Evolutionary conservation across 2,113 vertebrate species (phyloP), one percentile per base, ranked within the genome.

Genomic region (Paralichthys olivaceus): DNA sequence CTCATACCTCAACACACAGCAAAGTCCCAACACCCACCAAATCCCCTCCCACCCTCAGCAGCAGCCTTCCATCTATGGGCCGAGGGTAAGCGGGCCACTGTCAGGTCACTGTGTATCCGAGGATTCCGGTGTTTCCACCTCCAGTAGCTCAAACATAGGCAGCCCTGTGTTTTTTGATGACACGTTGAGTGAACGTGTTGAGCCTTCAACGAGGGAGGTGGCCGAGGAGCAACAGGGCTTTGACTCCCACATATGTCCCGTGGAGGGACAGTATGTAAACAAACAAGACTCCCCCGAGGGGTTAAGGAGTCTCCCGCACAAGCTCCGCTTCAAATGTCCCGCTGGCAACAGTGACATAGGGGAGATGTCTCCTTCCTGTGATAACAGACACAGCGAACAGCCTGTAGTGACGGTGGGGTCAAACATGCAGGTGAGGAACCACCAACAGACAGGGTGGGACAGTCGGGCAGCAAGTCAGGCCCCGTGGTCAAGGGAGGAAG

Each of bases 221-320:
- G 83, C 84, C 47, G 90, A 89, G 53, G 85, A 83, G 47, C 86
- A 74, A 23, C 83, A 84, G 1, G 64, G 57, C n/a, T 89, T 74
- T 2, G 78, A 84, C 40, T 20, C 70, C n/a, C 63, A 74, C 54
- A 57, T 62, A 47, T 70, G 57, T 72, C 82, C 77, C 53, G 58
- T 77, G 25, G 77, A 72, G 45, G 71, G 61, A 53, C 78, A 72
- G 3, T 58, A 62, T 43, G 15, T 25, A 19, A 71, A 49, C 55
- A 86, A 76, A 61, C 77, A 66, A 66, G 79, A 94, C 22, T 54
- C 76, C 17, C 25, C 84, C 0, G 92, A 94, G 0, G 55, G 66
- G 45, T 56, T 94, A 77, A 95, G 85, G 81, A 92, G 92, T 56
- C 93, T 96, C 40, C 95, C 95, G 0, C 95, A 95, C 83, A 96